A percentile compares a stretch with the other conserved stretches of the same genome.
phyloP scores from a whole-genome alignment of 2,797 vertebrate genomes.

The Xerus rutilus region DNA sequence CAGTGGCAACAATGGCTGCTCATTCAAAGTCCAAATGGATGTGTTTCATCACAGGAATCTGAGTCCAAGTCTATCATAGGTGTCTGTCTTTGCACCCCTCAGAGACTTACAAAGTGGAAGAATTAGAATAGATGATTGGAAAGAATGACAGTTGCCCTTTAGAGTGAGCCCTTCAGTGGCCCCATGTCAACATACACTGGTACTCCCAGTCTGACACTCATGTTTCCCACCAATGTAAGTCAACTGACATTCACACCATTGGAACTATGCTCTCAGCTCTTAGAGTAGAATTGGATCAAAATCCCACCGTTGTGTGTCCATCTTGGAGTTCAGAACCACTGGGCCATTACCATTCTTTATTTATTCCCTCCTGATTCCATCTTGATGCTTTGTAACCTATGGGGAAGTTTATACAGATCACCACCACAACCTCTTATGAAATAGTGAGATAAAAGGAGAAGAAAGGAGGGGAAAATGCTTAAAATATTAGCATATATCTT shows the following conservation, averaged over 20 bases:
- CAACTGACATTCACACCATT: neutral
- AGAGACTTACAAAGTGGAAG: neutral
- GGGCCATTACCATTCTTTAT: neutral
- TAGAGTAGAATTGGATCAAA: neutral
- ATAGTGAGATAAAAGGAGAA: neutral
- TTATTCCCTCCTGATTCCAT: neutral
- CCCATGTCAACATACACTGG: neutral
- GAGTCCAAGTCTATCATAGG: neutral
- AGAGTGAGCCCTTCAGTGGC: accelerated
- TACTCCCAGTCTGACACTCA: no score
- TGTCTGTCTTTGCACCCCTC: neutral
- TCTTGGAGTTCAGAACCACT: neutral
- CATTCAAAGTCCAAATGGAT: neutral
- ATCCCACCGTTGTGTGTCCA: neutral
- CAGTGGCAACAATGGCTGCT: neutral
- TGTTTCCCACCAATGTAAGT: neutral
- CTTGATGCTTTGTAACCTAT: neutral
- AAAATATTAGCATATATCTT: neutral
- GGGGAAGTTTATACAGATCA: neutral
- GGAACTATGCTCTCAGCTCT: neutral
- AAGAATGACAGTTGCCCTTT: neutral
- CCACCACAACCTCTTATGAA: neutral
- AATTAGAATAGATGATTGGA: neutral
- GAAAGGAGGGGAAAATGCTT: neutral
- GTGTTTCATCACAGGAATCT: neutral